Evolutionary conservation across 2,797 vertebrate genomes (phyloP), one percentile per base, ranked within the genome.

Genomic region (Onychomys arenicola): DNA sequence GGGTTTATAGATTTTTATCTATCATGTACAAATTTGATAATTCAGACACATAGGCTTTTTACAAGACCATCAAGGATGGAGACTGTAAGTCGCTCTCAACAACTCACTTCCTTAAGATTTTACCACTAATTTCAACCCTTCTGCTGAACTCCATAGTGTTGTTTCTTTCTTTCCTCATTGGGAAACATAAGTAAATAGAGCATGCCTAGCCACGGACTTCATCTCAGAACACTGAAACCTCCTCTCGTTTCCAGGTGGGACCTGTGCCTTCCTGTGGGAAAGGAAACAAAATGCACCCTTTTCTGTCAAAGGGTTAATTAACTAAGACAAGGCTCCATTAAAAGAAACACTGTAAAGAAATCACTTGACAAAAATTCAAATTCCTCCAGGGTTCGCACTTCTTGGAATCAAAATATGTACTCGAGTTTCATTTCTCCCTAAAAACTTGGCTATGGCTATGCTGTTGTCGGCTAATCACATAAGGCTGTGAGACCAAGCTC

Each of bases 101-200:
- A 94, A 73, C 13, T 63, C 16, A 49, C 76, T 89, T 96, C 83
- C 85, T 75, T 96, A 83, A 97, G 90, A 96, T 92, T 89, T 97
- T 91, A 40, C 76, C 27, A 93, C 4, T 95, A 91, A 96, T 96
- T 94, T 91, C 34, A 89, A 29, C 93, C 80, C 12, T 94, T 93
- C 67, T 92, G 93, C 59, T 77, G 37, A 96, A 90, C 93, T 75
- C 67, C 27, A 95, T 89, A 91, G 75, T 14, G 9, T 43, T 93
- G 77, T 95, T 84, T 91, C 59, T 85, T 90, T 89, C 87, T 96
- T 91, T 93, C 86, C 37, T 95, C 69, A 84, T 6, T 90, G 84
- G 57, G 76, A 34, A 75, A 85, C 93, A 76, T 90, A 97, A 89
- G 91, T 34, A 96, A 95, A 78, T 43, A 91, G 91, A 11, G 25